Evolutionary conservation across 2,113 vertebrate species (phyloP).

Genomic region (Anser cygnoides): DNA sequence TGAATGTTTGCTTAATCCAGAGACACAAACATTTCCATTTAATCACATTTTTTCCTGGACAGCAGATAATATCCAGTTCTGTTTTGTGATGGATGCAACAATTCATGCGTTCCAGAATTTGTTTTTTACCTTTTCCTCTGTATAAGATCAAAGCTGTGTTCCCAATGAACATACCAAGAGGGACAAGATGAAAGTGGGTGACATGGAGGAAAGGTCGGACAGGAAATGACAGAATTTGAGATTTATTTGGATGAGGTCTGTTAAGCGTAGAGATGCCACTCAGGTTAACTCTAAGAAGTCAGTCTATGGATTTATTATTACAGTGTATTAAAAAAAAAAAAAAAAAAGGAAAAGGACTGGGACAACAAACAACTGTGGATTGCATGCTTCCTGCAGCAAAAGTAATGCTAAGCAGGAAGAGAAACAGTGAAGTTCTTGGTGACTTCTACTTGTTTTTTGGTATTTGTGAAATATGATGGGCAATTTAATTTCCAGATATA

Average conservation of each 20-base stretch:
- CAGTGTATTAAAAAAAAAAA: not conserved
- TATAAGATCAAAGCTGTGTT: not conserved
- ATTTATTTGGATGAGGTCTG: not conserved
- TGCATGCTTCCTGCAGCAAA: not conserved
- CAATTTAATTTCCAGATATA: not conserved
- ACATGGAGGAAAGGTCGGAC: not conserved
- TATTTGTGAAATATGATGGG: not conserved
- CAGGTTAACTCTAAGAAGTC: not conserved
- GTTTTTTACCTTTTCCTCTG: not conserved
- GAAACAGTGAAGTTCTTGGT: not conserved
- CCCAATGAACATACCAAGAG: not conserved
- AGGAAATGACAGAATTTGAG: not conserved
- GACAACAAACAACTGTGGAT: not conserved
- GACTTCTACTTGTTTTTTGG: not conserved
- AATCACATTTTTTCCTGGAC: not conserved
- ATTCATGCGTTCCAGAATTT: not conserved
- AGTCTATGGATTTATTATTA: not conserved
- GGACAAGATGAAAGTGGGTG: not conserved
- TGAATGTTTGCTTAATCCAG: not conserved
- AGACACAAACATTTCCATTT: not conserved
- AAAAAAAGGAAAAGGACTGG: not conserved
- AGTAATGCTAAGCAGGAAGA: not conserved
- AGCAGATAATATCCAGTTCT: not conserved
- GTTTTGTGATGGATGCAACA: not conserved
- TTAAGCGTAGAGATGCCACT: not conserved